Evolutionary conservation across 2,888 invertebrate species (phyloP), one percentile per base, ranked within the genome.

Genomic region (Allacma fusca): DNA sequence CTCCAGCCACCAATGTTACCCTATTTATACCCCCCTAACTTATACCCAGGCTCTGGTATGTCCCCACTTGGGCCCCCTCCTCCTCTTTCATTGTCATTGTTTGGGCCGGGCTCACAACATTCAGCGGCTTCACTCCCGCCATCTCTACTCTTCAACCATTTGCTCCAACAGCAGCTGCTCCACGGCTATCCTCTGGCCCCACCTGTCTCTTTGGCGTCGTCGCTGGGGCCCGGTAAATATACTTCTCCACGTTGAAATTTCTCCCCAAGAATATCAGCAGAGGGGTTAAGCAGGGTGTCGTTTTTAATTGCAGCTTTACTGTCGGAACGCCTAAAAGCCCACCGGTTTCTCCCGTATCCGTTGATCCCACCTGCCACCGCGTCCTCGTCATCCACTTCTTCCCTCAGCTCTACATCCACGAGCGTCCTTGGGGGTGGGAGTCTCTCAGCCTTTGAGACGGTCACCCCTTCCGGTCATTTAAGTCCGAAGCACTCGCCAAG

Each of bases 1-100:
- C 93, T 96, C 68, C 96, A 96, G 86, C 95, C 96, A 67, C 95
- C 95, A 72, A 89, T 94, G 86, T 89, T 97, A 86, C 96, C 97
- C 83, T 97, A 97, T 89, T 91, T 97, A 75, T 97, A 96, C 87
- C 95, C 95, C 44, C 94, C 92, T 71, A 94, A 95, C 43, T 89
- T 96, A 81, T 96, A 96, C 88, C 79, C 80, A 26, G 93, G 83
- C 12, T 85, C 85, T 76, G 86, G 84, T 81, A 85, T 85, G 88
- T 89, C 64, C 62, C 84, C 85, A 0, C 83, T 82, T 40, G 89
- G 88, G 1, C 90, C 89, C 28, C 88, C 82, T 75, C 83, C 81
- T 28, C 87, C 75, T 89, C 88, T 0, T 90, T 92, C 86, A 92
- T 92, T 86, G 93, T 93, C 76, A 92, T 92, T 76, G 87, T 91